phyloP scores from a whole-genome alignment of 2,888 invertebrate genomes.

The Leptinotarsa rubiginosa region DNA sequence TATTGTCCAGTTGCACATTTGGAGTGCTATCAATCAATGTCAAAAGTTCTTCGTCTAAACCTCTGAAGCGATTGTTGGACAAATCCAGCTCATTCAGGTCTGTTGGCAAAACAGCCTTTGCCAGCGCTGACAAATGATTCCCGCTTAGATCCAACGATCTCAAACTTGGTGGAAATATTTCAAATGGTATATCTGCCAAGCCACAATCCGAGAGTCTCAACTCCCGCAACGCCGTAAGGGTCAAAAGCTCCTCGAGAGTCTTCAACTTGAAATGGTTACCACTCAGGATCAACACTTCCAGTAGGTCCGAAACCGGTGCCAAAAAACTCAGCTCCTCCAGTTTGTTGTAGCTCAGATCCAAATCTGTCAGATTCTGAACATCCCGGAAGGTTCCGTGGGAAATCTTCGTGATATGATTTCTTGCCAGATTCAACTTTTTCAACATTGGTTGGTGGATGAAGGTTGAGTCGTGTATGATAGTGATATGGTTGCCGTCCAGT shows the following conservation, averaged over 20 bases:
- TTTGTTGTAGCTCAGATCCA: slow-evolving; percentile 82
- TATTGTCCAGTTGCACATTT: slow-evolving; percentile 68
- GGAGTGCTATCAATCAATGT: slow-evolving; percentile 55
- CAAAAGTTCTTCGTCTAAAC: slow-evolving; percentile 71
- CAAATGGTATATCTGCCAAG: slow-evolving; percentile 70
- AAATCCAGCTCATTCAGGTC: slow-evolving; percentile 76
- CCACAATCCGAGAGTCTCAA: slow-evolving; percentile 73
- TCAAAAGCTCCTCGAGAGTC: slow-evolving; percentile 69
- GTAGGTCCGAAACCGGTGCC: slow-evolving; percentile 69
- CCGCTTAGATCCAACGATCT: slow-evolving; percentile 76
- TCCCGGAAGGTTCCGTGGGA: slow-evolving; percentile 79
- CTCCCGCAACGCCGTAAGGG: slow-evolving; percentile 69
- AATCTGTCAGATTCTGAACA: slow-evolving; percentile 74
- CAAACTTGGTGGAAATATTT: slow-evolving; percentile 71
- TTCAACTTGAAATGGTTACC: slow-evolving; percentile 74
- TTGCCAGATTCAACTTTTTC: slow-evolving; percentile 71
- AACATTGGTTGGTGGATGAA: slow-evolving; percentile 71
- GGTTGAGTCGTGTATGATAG: slow-evolving; percentile 75
- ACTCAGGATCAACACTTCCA: slow-evolving; percentile 76
- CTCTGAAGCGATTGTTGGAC: slow-evolving; percentile 78
- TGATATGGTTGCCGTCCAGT: slow-evolving; percentile 81
- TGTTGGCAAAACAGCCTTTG: slow-evolving; percentile 69
- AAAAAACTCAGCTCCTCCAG: slow-evolving; percentile 51
- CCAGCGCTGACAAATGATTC: slow-evolving; percentile 74
- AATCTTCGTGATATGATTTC: slow-evolving; percentile 78